phyloP scores from a whole-genome alignment of 2,113 vertebrate genomes.

The Callipepla californica region DNA sequence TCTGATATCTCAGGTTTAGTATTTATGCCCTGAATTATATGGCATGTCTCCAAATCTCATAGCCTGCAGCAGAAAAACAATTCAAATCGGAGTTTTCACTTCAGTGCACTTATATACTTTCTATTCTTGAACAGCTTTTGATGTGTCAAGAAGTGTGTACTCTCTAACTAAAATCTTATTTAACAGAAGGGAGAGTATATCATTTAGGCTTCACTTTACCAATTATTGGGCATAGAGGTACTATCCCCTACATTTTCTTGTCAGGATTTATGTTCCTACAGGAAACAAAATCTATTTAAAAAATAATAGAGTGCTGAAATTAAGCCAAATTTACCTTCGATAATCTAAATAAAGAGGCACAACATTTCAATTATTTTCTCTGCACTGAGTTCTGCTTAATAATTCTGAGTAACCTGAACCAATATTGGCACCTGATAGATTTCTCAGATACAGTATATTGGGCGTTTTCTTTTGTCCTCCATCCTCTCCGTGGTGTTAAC shows the following conservation, averaged over 20 bases:
- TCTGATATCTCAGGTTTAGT: neutral
- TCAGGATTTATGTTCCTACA: neutral
- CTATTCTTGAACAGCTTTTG: conserved; percentile 8
- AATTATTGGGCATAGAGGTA: neutral
- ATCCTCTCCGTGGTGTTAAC: rapidly evolving
- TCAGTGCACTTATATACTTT: conserved; percentile 2
- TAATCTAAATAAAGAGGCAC: neutral
- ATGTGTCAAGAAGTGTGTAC: neutral
- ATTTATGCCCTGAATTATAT: neutral
- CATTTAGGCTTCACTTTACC: neutral
- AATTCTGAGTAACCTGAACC: neutral
- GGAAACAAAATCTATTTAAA: neutral
- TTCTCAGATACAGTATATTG: neutral
- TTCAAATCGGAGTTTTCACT: neutral
- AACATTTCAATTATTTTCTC: neutral
- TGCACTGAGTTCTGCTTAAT: neutral
- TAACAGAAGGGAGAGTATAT: neutral
- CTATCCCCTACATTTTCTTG: neutral
- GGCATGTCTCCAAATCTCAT: conserved; percentile 18
- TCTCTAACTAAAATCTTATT: neutral
- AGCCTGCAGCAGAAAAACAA: conserved; percentile 36
- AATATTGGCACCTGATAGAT: neutral
- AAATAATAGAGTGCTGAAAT: neutral
- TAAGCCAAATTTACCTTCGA: neutral
- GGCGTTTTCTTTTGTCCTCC: neutral